These are phyloP conservation scores for Diadegma fenestrale DNA, from an alignment of 2,888 invertebrate species.

Conservation along the genomic window DNA sequence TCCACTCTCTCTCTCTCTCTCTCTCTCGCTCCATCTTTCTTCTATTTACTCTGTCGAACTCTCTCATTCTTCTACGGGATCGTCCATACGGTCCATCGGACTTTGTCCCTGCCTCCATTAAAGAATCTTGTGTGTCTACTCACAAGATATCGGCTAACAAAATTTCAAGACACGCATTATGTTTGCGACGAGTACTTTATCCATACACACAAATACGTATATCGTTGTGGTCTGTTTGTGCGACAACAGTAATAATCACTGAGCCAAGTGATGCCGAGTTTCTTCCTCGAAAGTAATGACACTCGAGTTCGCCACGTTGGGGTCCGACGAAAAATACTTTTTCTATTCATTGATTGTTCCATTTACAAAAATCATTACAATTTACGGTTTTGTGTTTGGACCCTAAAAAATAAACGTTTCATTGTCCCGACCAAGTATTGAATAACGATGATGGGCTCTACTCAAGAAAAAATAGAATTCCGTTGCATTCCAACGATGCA, in stretches of 20 bases:
- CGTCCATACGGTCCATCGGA: conserved; percentile 53
- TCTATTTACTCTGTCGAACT: conserved; percentile 34
- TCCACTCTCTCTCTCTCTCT: conserved; percentile 40
- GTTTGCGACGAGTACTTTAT: neutral
- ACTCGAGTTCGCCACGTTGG: too few species aligned
- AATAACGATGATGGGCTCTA: too few species aligned
- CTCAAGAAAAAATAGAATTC: too few species aligned
- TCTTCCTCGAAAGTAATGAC: neutral
- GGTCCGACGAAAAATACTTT: too few species aligned
- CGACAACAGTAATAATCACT: neutral
- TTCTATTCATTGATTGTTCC: too few species aligned
- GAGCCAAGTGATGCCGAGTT: neutral
- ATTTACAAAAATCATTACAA: too few species aligned
- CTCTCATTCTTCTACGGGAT: conserved; percentile 63
- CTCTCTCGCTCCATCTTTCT: too few species aligned
- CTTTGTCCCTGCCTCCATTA: conserved; percentile 58
- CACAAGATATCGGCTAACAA: conserved; percentile 65
- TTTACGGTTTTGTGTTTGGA: too few species aligned
- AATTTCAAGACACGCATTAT: conserved; percentile 61
- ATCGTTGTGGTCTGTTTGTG: neutral
- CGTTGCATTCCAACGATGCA: too few species aligned
- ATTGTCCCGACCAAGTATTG: too few species aligned
- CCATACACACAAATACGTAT: neutral
- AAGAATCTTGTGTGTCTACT: conserved; percentile 60
- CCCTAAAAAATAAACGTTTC: too few species aligned